Percentiles rank a stretch among this genome's conserved stretches.
These are phyloP conservation scores for Rhinogobio ventralis DNA, from an alignment of 2,797 vertebrate genomes.

Conservation along the genomic window DNA sequence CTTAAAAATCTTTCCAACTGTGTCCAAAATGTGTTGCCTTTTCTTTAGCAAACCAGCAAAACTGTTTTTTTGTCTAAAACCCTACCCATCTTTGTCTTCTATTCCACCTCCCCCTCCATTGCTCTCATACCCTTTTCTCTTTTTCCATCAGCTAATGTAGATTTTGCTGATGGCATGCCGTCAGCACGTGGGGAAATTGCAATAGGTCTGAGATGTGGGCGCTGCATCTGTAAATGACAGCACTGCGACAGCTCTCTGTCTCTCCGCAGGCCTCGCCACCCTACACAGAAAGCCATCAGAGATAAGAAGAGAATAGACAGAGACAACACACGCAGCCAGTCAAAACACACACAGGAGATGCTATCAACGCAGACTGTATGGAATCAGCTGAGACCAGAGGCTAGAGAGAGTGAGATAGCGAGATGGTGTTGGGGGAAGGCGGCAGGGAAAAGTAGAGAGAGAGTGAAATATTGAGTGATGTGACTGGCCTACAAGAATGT, in stretches of 20 bases:
- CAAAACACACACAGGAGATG: slow-evolving; percentile 65
- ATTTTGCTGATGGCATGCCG: slow-evolving; percentile 45
- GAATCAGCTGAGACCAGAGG: slow-evolving; percentile 41
- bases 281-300: slow-evolving; percentile 54
- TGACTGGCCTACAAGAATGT: slow-evolving; percentile 7
- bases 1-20: slow-evolving; percentile 28
- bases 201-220: background rate
- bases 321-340: slow-evolving; percentile 63
- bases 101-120: slow-evolving; percentile 24
- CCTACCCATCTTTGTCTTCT: slow-evolving; percentile 16
- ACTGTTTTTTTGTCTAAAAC: slow-evolving; percentile 36
- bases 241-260: slow-evolving; percentile 40
- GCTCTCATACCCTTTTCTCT: slow-evolving; percentile 27
- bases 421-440: slow-evolving; percentile 18
- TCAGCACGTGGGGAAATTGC: slow-evolving; percentile 43
- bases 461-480: slow-evolving; percentile 22
- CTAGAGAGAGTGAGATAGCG: slow-evolving; percentile 27
- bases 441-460: slow-evolving; percentile 8
- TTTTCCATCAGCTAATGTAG: slow-evolving; percentile 46
- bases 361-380: slow-evolving; percentile 57
- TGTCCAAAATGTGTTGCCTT: background rate
- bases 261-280: slow-evolving; percentile 48
- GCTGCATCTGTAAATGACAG: slow-evolving; percentile 43
- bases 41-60: slow-evolving; percentile 2
- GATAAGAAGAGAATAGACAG: slow-evolving; percentile 62